A percentile compares a stretch with the other conserved stretches of the same genome.
Evolutionary conservation across 2,888 invertebrate genomes (phyloP).

Genomic region (Synergus laeviventris): DNA sequence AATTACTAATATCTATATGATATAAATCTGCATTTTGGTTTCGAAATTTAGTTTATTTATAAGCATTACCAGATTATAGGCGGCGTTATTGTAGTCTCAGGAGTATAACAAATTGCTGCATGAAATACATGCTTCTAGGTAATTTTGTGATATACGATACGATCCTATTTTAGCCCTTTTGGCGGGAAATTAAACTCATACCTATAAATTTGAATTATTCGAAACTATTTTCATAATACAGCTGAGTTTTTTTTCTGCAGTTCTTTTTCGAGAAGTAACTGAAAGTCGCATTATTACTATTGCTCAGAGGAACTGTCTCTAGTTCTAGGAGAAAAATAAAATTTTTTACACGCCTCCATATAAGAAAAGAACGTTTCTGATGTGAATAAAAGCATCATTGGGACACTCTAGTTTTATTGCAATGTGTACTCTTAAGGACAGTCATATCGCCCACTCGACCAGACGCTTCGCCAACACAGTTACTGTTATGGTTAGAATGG

Average conservation of each 20-base stretch:
- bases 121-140: constrained; percentile 55
- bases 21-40: too few species aligned
- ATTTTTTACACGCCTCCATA: background rate
- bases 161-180: background rate
- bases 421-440: background rate
- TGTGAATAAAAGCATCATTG: background rate
- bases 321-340: background rate
- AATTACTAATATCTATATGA: too few species aligned
- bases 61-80: constrained; percentile 53
- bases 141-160: constrained; percentile 60
- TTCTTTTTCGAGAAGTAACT: background rate
- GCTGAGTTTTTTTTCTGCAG: background rate
- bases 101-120: constrained; percentile 52
- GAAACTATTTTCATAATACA: background rate
- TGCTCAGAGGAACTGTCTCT: background rate
- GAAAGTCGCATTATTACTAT: too few species aligned
- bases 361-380: background rate
- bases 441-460: constrained; percentile 18
- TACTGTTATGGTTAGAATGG: constrained; percentile 11
- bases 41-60: too few species aligned
- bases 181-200: background rate
- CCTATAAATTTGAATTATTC: background rate
- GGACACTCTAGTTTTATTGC: constrained; percentile 11
- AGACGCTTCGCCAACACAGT: constrained; percentile 1
- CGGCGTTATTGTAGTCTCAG: constrained; percentile 28